A percentile compares a stretch with the other conserved stretches of the same genome.
Evolutionary conservation across 1,140 invertebrate species (phyloP).

Genomic region (Nilaparvata lugens): DNA sequence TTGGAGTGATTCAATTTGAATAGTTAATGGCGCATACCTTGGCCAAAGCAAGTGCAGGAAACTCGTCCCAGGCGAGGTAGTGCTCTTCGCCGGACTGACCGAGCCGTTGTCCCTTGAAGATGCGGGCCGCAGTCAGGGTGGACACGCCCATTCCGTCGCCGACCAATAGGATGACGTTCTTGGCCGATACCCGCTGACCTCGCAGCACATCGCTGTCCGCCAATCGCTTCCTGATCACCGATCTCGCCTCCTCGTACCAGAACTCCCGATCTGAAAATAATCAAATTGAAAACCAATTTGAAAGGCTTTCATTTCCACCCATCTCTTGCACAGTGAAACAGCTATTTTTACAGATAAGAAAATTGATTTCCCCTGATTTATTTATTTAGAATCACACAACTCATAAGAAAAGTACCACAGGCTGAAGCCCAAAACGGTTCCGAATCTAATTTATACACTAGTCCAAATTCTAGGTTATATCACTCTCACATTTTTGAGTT

Average conservation of each 20-base stretch:
- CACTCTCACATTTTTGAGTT: too few relatives aligned
- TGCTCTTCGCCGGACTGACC: slow-evolving; percentile 51
- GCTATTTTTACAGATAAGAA: too few relatives aligned
- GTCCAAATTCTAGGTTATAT: too few relatives aligned
- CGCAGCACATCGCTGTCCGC: slow-evolving; percentile 3
- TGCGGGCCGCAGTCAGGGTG: slow-evolving; percentile 64
- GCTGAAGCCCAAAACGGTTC: too few relatives aligned
- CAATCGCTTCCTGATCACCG: slow-evolving; percentile 19
- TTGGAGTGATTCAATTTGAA: too few relatives aligned
- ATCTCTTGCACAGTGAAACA: too few relatives aligned
- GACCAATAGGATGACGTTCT: slow-evolving; percentile 66
- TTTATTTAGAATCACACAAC: too few relatives aligned
- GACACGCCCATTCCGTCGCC: slow-evolving; percentile 75
- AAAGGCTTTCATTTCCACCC: too few relatives aligned
- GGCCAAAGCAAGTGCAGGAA: slow-evolving; percentile 59
- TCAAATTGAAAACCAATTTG: not conserved
- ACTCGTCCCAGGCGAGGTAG: slow-evolving; percentile 58
- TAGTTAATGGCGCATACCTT: slow-evolving; percentile 43
- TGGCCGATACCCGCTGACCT: slow-evolving; percentile 17
- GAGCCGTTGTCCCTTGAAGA: slow-evolving; percentile 44
- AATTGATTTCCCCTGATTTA: too few relatives aligned
- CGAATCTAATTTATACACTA: too few relatives aligned
- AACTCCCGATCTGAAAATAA: slow-evolving; percentile 25
- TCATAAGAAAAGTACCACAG: too few relatives aligned
- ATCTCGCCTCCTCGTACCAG: slow-evolving; percentile 29